phyloP scores from a whole-genome alignment of 2,113 vertebrate genomes.

The Paramisgurnus dabryanus region DNA sequence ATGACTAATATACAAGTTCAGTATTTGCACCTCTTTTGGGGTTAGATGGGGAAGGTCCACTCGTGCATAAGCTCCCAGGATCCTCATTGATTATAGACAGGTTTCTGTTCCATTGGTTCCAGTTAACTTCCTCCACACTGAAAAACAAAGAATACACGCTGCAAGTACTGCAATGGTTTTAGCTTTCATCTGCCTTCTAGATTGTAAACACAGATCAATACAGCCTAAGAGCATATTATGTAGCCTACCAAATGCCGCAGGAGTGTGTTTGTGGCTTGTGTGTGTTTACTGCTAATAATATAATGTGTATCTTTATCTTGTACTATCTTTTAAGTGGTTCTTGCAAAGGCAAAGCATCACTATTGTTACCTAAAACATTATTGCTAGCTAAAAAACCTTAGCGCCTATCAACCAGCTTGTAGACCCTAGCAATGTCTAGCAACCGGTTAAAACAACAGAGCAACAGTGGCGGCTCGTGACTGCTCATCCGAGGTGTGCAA shows the following conservation, averaged over 20 bases:
- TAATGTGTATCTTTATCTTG: neutral
- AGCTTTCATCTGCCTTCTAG: conserved; percentile 57
- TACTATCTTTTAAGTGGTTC: too few species aligned
- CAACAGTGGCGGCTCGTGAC: too few species aligned
- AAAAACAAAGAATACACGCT: conserved; percentile 57
- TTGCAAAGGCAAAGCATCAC: too few species aligned
- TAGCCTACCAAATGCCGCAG: too few species aligned
- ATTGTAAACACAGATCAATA: conserved; percentile 52
- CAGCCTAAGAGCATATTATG: neutral
- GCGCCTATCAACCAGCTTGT: too few species aligned
- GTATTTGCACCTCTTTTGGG: conserved; percentile 37
- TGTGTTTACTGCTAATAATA: neutral
- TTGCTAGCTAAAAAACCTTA: too few species aligned
- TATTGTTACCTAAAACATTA: too few species aligned
- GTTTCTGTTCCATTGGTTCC: conserved; percentile 96
- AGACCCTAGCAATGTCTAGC: too few species aligned
- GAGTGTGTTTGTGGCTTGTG: neutral
- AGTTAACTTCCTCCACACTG: conserved; percentile 96
- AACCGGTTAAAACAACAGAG: too few species aligned
- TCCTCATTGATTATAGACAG: conserved; percentile 92
- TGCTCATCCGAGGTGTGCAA: too few species aligned
- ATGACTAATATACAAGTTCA: neutral
- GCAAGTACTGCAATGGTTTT: conserved; percentile 56
- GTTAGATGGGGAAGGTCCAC: neutral
- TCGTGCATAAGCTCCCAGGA: conserved; percentile 69